phyloP scores from a whole-genome alignment of 64 coral and sea anemone species.

The Pocillopora damicornis region DNA sequence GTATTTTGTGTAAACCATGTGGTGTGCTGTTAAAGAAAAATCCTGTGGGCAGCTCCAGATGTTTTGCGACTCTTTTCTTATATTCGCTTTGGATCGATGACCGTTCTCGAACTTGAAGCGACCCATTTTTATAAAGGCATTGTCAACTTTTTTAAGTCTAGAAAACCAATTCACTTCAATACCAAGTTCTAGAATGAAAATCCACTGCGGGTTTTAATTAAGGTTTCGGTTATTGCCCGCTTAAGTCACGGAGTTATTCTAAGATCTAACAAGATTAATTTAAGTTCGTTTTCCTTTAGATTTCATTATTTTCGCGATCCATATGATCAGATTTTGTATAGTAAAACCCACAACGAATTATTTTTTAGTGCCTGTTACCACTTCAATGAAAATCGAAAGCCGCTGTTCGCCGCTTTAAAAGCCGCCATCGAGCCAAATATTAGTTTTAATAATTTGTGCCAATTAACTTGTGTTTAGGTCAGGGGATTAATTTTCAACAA shows the following conservation, averaged over 20 bases:
- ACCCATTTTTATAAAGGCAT: not conserved
- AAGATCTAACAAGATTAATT: not conserved
- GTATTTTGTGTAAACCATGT: slow-evolving; percentile 40
- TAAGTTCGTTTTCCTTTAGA: slow-evolving; percentile 5
- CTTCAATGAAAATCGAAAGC: too few relatives aligned
- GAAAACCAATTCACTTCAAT: not conserved
- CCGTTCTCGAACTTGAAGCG: not conserved
- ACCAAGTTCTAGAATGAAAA: not conserved
- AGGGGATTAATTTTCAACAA: not conserved
- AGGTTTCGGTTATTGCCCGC: not conserved
- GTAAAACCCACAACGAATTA: not conserved
- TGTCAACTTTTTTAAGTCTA: not conserved
- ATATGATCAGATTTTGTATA: not conserved
- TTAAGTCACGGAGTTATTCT: not conserved
- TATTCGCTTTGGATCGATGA: not conserved
- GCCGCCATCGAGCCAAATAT: not conserved
- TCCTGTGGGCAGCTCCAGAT: slow-evolving; percentile 16
- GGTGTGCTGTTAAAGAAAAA: not conserved
- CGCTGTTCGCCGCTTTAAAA: not conserved
- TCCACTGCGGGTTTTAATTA: not conserved
- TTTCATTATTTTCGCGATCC: not conserved
- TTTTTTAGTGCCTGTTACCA: not conserved
- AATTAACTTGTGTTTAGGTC: not conserved
- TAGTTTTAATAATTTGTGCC: not conserved
- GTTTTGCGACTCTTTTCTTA: not conserved